Conservation (phyloP, 2,113 vertebrate genomes). For the Beaufortia kweichowensis region DNA sequence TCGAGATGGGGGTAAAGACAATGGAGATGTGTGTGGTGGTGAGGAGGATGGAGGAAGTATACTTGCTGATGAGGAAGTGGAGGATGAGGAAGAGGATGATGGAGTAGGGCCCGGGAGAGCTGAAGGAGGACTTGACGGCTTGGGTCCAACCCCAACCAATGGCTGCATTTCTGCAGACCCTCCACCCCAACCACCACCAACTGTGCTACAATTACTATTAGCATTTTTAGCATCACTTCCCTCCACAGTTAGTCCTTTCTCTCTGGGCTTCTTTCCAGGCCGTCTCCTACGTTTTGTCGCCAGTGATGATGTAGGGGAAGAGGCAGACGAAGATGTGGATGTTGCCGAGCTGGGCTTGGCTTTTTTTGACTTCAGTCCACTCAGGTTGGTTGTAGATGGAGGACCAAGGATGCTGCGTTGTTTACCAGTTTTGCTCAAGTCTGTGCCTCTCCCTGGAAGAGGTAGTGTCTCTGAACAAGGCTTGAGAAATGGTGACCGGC, state of each 20-base stretch:
- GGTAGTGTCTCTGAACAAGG: constrained; percentile 72
- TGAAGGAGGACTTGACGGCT: constrained; percentile 66
- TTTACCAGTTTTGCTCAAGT: constrained; percentile 61
- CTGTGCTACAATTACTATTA: constrained; percentile 54
- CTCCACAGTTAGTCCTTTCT: constrained; percentile 53
- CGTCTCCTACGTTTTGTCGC: constrained; percentile 70
- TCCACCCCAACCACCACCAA: constrained; percentile 60
- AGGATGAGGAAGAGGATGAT: constrained; percentile 74
- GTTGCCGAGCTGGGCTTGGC: constrained; percentile 78
- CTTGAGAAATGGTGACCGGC: constrained; percentile 88
- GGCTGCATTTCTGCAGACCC: constrained; percentile 61
- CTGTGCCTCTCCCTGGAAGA: constrained; percentile 64
- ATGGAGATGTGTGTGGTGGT: constrained; percentile 71
- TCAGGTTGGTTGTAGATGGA: constrained; percentile 52
- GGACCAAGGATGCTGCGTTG: constrained; percentile 61
- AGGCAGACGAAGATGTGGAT: constrained; percentile 77
- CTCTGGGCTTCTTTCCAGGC: constrained; percentile 68
- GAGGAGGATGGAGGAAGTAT: constrained; percentile 73
- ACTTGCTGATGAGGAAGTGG: constrained; percentile 69
- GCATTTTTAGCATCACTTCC: constrained; percentile 42
- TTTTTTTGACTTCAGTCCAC: constrained; percentile 68
- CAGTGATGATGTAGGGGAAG: constrained; percentile 71
- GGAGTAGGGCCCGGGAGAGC: constrained; percentile 68
- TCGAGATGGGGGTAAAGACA: constrained; percentile 63
- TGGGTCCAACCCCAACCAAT: constrained; percentile 51